Evolutionary conservation across 1,140 invertebrate species (phyloP), one percentile per base, ranked within the genome.

Genomic region (Aphelenchoides besseyi): DNA sequence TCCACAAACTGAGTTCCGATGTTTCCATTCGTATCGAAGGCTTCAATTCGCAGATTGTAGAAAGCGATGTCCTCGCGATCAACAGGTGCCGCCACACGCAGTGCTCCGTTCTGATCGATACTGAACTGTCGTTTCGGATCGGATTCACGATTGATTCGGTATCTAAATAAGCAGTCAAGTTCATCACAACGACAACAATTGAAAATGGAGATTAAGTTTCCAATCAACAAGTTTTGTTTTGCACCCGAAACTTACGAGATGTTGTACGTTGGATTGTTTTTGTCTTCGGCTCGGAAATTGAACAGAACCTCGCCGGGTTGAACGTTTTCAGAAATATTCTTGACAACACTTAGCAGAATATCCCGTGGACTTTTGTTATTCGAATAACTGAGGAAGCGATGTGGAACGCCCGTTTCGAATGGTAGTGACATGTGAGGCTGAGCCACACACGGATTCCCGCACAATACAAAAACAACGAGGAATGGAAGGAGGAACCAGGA

Each of bases 101-200:
- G 73, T 3, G 74, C 79, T n/a, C 82, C 82, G 66, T 84, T 78
- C 66, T 85, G 83, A 69, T 85, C 81, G 33, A 83, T 83, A 5
- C 77, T 78, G 72, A 83, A 83, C 61, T 83, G 82, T n/a, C 82
- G 71, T 67, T 83, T 85, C 23, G 83, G 83, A 64, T 83, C 82
- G 1, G 79, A 81, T 71, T 83, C 72, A 5, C 83, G 82, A 54
- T 79, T 78, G 68, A 83, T 83, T 61, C 83, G 83, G 69, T 83
- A 83, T 54, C 79, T 81, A 63, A 18, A 79, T 69, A 76, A 67
- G 36, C n/a, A 29, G 9, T 0, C 1, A 32, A 16, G 2, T 69
- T 1, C 23, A 70, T 30, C 16, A 2, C 23, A 66, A 52, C 12
- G 12, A 36, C 1, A 29, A 2, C 66, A 35, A 16, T 71, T 68